These are phyloP conservation scores for Cheilosia pagana DNA, from an alignment of 2,888 invertebrate species.

Conservation along the genomic window DNA sequence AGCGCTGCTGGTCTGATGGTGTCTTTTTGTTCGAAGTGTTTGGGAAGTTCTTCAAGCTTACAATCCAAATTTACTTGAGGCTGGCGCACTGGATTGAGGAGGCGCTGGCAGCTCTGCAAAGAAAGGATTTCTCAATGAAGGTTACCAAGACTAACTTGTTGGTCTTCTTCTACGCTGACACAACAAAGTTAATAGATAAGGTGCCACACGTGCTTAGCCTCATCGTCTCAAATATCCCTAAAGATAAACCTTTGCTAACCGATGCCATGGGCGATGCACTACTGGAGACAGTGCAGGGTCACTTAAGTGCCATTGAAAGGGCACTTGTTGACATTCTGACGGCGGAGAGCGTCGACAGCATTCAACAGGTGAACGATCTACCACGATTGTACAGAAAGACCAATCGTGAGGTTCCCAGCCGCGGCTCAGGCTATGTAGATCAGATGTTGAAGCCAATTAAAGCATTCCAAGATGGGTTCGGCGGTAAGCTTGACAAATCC, in stretches of 20 bases:
- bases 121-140: slow-evolving; percentile 67
- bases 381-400: slow-evolving; percentile 96
- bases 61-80: slow-evolving; percentile 91
- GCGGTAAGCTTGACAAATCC: slow-evolving; percentile 79
- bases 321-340: slow-evolving; percentile 91
- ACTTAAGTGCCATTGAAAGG: slow-evolving; percentile 83
- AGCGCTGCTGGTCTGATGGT: slow-evolving; percentile 90
- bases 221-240: slow-evolving; percentile 86
- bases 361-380: slow-evolving; percentile 95
- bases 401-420: slow-evolving; percentile 93
- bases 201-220: slow-evolving; percentile 85
- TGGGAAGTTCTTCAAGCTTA: slow-evolving; percentile 95
- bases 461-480: slow-evolving; percentile 82
- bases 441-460: slow-evolving; percentile 86
- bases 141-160: slow-evolving; percentile 78
- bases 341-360: slow-evolving; percentile 87
- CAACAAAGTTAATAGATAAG: slow-evolving; percentile 77
- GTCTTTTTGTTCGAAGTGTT: slow-evolving; percentile 91
- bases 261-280: slow-evolving; percentile 79
- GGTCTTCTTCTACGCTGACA: slow-evolving; percentile 79
- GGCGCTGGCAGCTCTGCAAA: slow-evolving; percentile 80
- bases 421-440: slow-evolving; percentile 91
- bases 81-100: slow-evolving; percentile 89
- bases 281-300: slow-evolving; percentile 74
- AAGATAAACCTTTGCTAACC: slow-evolving; percentile 76